Evolutionary conservation across 2,888 invertebrate genomes (phyloP), one percentile per base, ranked within the genome.

Genomic region (Drosophila limbata): DNA sequence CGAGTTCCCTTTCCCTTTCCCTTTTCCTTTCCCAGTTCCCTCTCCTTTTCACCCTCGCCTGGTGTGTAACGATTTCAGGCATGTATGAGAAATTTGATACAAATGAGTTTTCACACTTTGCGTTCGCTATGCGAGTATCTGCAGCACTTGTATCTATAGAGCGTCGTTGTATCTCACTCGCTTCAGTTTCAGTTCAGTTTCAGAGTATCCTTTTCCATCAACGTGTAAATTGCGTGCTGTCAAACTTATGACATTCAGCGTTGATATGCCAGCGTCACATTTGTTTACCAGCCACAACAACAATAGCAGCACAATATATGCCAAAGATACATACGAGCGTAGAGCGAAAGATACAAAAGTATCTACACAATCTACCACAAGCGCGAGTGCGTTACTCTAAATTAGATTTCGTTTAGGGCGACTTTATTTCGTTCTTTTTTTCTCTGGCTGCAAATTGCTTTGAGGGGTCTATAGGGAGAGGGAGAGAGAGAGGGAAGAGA

Each of bases 51-150:
- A 28, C 44, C 42, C 40, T 56, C 63, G 35, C 10, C 35, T 48
- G 44, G 19, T 25, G 40, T 63, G 51, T 51, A 59, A 15, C 59
- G 45, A 60, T 67, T 73, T 66, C 47, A 56, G 69, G 66, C 69
- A 72, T 78, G 57, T 73, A 83, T 79, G 87, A 76, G 90, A 90
- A 90, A 88, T 88, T 88, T 86, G 88, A 90, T 90, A 88, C 88
- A 88, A 90, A 88, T 88, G 87, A 89, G 90, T 88, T 88, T 88
- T 84, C 84, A 90, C 85, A 87, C 86, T 86, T 78, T 89, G 77
- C 76, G 87, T 86, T 72, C 73, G 63, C 68, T 17, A 19, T 40
- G 17, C 59, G 47, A 57, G 48, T 45, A 53, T 57, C 57, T 57
- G 15, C 15, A 17, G 28, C 51, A 40, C 60, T 62, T 57, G 57